Percentiles rank a stretch among this genome's conserved stretches.
Conservation (phyloP, 2,797 vertebrate species). For the Trachurus trachurus region DNA sequence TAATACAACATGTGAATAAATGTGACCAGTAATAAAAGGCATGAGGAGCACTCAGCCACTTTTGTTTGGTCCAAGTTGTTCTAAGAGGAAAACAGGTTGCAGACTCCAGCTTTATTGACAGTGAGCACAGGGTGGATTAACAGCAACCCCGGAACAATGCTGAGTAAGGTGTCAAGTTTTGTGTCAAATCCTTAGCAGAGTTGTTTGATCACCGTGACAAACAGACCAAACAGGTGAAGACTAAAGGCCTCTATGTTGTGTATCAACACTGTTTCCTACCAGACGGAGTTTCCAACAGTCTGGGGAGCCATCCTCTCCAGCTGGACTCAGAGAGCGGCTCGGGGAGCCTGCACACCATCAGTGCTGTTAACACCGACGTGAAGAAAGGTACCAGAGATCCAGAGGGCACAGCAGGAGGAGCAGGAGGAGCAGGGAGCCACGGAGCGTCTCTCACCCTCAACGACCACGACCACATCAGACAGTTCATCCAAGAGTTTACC, state of each 20-base stretch:
- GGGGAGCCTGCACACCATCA: constrained; percentile 77
- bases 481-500: constrained; percentile 98
- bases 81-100: too few species aligned
- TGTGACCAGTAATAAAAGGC: too few species aligned
- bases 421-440: constrained; percentile 80
- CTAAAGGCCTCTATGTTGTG: not conserved
- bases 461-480: constrained; percentile 96
- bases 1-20: too few species aligned
- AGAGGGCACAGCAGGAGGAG: constrained; percentile 40
- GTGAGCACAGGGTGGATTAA: too few species aligned
- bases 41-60: too few species aligned
- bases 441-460: constrained; percentile 94
- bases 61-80: too few species aligned
- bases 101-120: too few species aligned
- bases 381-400: constrained; percentile 82
- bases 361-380: constrained; percentile 70
- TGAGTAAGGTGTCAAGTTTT: not conserved
- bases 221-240: not conserved
- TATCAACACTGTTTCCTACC: constrained; percentile 41
- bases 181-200: not conserved
- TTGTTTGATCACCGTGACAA: not conserved
- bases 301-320: constrained; percentile 90
- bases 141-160: too few species aligned
- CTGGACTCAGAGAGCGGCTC: constrained; percentile 85
- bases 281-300: constrained; percentile 87